Percentiles rank a stretch among this genome's conserved stretches.
phyloP scores from a whole-genome alignment of 2,113 vertebrate genomes.

The Silurus asotus region DNA sequence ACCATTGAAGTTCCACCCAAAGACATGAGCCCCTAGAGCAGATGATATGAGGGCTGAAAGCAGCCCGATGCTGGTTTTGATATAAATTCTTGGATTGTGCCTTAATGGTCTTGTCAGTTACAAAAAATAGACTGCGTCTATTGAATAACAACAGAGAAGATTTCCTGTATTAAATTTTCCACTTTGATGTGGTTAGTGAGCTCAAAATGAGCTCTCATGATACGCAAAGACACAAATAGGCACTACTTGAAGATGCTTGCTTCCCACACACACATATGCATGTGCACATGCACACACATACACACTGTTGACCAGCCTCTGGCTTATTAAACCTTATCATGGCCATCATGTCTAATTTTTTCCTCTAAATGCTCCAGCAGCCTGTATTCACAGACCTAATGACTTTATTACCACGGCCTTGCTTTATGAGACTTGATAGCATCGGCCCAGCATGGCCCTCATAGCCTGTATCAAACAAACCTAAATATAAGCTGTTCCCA shows the following conservation, averaged over 20 bases:
- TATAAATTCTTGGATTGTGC: slow-evolving; percentile 48
- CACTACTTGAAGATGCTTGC: background rate
- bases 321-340: background rate
- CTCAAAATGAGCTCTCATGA: slow-evolving; percentile 6
- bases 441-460: slow-evolving; percentile 8
- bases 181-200: slow-evolving; percentile 15
- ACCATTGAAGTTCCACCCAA: slow-evolving; percentile 48
- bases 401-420: background rate
- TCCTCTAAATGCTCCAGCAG: background rate
- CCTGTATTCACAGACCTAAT: background rate
- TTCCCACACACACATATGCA: background rate
- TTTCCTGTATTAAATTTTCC: slow-evolving; percentile 29
- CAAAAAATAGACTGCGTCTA: slow-evolving; percentile 23
- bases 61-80: slow-evolving; percentile 31
- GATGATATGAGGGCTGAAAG: slow-evolving; percentile 42
- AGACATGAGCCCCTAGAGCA: slow-evolving; percentile 41
- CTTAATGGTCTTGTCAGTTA: slow-evolving; percentile 32
- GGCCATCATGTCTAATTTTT: background rate
- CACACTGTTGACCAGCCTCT: slow-evolving; percentile 13
- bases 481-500: slow-evolving; percentile 46
- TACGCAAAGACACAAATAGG: slow-evolving; percentile 8
- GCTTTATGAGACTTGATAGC: slow-evolving; percentile 28
- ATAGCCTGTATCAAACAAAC: slow-evolving; percentile 34
- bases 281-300: background rate
- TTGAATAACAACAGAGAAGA: slow-evolving; percentile 36